Evolutionary conservation across 2,888 invertebrate genomes (phyloP).

Genomic region (Ischnura elegans): DNA sequence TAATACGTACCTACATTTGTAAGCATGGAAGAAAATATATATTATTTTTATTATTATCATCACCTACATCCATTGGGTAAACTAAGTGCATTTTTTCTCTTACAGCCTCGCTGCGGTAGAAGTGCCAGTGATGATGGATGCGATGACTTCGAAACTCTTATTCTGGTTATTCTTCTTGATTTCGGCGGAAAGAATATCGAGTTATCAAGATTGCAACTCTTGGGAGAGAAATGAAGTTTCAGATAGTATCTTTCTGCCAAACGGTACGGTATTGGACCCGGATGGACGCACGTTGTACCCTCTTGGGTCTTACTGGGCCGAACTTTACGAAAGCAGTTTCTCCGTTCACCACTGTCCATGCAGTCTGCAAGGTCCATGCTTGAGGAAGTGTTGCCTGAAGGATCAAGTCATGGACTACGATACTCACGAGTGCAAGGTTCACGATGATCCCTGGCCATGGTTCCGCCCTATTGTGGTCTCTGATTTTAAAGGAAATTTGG

Average conservation of each 20-base stretch:
- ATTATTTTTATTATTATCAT: no score
- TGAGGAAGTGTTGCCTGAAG: conserved; percentile 41
- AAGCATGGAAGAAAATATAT: no score
- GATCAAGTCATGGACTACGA: conserved; percentile 40
- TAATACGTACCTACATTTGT: no score
- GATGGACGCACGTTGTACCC: neutral
- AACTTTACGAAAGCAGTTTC: neutral
- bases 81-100: no score
- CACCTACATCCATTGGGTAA: no score
- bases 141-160: neutral
- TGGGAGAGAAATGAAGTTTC: neutral
- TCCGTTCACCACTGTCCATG: neutral
- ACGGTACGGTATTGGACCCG: neutral
- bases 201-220: neutral
- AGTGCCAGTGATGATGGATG: neutral
- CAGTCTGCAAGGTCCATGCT: neutral
- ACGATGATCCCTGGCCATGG: neutral
- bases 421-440: neutral
- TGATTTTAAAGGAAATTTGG: neutral
- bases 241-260: neutral
- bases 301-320: conserved; percentile 12
- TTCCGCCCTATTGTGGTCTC: conserved; percentile 25
- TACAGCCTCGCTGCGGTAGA: no score
- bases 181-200: no score
- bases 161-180: neutral